Evolutionary conservation across 2,797 vertebrate genomes (phyloP).

Genomic region (Atherinosoma microstoma): DNA sequence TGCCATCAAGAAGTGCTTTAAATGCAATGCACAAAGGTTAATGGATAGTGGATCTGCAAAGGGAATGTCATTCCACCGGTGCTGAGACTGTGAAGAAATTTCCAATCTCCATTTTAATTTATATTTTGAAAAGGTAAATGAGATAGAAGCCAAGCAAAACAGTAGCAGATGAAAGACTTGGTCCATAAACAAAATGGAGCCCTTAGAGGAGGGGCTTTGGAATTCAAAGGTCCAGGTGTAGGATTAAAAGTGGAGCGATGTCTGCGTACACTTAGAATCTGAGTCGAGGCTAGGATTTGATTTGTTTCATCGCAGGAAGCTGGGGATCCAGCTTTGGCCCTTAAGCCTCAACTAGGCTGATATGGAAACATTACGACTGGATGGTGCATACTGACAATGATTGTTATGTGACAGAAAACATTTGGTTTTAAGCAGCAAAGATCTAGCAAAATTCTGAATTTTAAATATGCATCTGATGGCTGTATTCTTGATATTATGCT

Average conservation of each 20-base stretch:
- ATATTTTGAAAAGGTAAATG: slow-evolving; percentile 17
- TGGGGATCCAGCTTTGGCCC: not conserved
- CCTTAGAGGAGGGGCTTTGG: not conserved
- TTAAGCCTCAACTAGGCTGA: not conserved
- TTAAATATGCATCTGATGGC: not conserved
- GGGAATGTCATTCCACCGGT: slow-evolving; percentile 20
- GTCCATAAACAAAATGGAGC: not conserved
- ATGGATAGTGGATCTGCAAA: not conserved
- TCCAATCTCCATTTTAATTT: slow-evolving; percentile 12
- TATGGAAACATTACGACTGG: not conserved
- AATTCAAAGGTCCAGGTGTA: not conserved
- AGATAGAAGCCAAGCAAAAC: slow-evolving; percentile 1
- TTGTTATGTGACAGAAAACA: not conserved
- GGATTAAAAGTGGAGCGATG: not conserved
- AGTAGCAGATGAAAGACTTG: not conserved
- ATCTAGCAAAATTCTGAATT: not conserved
- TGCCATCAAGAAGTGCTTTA: not conserved
- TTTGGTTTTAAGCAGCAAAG: not conserved
- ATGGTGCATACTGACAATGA: no score
- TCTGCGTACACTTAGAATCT: not conserved
- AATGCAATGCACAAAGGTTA: not conserved
- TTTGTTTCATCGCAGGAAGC: not conserved
- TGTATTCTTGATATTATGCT: not conserved
- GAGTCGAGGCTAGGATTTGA: not conserved
- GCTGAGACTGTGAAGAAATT: slow-evolving; percentile 8